Base-by-base conservation (phyloP, 2,888 invertebrate species). In the Idaea dimidiata region DNA sequence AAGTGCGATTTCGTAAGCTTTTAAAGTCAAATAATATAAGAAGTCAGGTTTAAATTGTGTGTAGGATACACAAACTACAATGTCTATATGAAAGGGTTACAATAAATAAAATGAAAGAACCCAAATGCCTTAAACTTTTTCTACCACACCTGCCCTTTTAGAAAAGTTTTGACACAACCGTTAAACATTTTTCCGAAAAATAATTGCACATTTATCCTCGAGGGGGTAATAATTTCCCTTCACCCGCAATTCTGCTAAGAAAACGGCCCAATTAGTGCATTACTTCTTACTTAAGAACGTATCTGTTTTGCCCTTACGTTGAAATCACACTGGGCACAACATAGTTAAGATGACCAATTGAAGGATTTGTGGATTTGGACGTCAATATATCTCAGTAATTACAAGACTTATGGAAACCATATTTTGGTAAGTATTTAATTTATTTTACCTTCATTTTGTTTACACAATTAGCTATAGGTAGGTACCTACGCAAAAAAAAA, bases 201-300 rank as follows among this genome's bases (percentile, higher is more conserved):
- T 88, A 88, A 90, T 87, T 84, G 83, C 83, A 77, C 77, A 72
- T 85, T 91, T 87, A 90, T 87, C 84, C 87, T 83, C 86, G 78
- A 70, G 81, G 71, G 83, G 81, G 86, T 84, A 89, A 88, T 89
- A 84, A 87, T 89, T 88, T 86, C 83, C 88, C 86, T 84, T 88
- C 87, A 84, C 78, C 82, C 82, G 74, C 82, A 76, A 87, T 87
- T 82, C 80, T 69, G 74, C 72, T 73, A 77, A 78, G 79, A 75
- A 84, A 89, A 88, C 85, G 85, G 74, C 73, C 83, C 86, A 89
- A 89, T 88, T 89, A 87, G 84, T 84, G 81, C 83, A 86, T 88
- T 86, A 83, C 82, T 84, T 84, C 81, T 79, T 78, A 82, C 79
- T 84, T 79, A 76, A 56, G 75, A 73, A 73, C 69, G 72, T 67